Percentiles rank a stretch among this genome's conserved stretches.
These are phyloP conservation scores for Oceanites oceanicus DNA, from an alignment of 2,113 vertebrate species.

Conservation along the genomic window DNA sequence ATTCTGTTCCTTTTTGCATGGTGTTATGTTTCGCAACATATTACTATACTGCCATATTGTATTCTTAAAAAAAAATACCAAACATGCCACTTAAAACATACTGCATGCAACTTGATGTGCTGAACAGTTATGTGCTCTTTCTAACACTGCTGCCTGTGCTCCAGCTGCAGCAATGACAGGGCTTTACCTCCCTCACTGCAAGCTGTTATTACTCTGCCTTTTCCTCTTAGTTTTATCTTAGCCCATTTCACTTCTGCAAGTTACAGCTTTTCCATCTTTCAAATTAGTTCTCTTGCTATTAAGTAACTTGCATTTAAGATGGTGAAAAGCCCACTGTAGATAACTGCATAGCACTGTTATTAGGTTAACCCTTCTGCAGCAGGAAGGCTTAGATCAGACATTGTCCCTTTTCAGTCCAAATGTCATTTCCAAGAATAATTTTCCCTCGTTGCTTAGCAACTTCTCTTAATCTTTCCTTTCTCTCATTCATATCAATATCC, in stretches of 20 bases:
- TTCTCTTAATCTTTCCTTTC: constrained; percentile 29
- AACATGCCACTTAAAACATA: not conserved
- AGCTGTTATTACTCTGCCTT: not conserved
- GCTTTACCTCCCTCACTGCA: not conserved
- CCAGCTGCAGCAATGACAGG: not conserved
- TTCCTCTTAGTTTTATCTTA: not conserved
- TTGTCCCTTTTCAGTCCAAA: not conserved
- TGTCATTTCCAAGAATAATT: constrained; percentile 36
- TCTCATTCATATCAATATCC: not conserved
- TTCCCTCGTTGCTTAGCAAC: constrained; percentile 25
- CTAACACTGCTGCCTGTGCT: not conserved
- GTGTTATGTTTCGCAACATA: not conserved
- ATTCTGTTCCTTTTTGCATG: not conserved
- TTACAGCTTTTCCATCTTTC: not conserved
- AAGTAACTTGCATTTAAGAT: not conserved
- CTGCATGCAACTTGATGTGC: too few species aligned
- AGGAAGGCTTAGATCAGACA: constrained; percentile 6
- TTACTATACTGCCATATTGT: not conserved
- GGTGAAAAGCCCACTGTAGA: not conserved
- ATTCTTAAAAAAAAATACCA: not conserved
- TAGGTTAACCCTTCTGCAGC: constrained; percentile 18
- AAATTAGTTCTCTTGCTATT: not conserved
- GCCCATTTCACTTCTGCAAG: not conserved
- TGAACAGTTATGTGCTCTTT: not conserved
- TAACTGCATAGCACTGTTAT: not conserved